phyloP scores from a whole-genome alignment of 2,113 vertebrate species.

The Genyomyrus donnyi region DNA sequence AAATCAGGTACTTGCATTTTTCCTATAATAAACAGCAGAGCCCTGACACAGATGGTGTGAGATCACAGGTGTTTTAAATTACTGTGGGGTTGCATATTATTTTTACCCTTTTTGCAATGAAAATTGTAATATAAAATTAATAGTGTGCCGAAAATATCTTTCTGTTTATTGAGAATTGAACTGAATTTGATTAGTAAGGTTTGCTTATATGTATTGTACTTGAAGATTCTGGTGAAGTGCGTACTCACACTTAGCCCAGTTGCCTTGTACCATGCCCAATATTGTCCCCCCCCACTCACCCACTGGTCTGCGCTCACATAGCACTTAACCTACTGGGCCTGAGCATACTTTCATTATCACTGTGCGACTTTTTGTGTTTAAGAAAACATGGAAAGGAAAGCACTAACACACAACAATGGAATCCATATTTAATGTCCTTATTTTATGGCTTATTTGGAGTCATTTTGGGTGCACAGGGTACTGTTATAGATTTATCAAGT shows the following conservation, averaged over 20 bases:
- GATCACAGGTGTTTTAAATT: neutral
- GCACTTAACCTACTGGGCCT: neutral
- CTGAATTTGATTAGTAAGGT: neutral
- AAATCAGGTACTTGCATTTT: neutral
- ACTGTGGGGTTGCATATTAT: conserved; percentile 2
- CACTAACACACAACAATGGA: neutral
- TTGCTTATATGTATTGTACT: neutral
- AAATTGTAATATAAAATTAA: conserved; percentile 5
- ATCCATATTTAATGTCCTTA: neutral
- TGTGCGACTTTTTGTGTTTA: neutral
- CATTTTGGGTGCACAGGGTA: neutral
- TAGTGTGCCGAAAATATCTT: neutral
- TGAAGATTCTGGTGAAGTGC: neutral
- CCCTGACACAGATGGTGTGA: neutral
- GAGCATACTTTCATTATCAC: neutral
- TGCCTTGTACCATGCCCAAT: neutral
- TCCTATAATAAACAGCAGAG: neutral
- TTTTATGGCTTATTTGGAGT: neutral
- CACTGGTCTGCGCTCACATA: neutral
- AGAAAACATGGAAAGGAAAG: neutral
- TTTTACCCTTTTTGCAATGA: neutral
- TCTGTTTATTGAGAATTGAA: neutral
- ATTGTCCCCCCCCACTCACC: neutral
- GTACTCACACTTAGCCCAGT: neutral
- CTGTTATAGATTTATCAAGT: neutral